Percentiles rank a stretch among this genome's conserved stretches.
Conservation (phyloP, 2,113 vertebrate genomes). For the Lanius collurio region DNA sequence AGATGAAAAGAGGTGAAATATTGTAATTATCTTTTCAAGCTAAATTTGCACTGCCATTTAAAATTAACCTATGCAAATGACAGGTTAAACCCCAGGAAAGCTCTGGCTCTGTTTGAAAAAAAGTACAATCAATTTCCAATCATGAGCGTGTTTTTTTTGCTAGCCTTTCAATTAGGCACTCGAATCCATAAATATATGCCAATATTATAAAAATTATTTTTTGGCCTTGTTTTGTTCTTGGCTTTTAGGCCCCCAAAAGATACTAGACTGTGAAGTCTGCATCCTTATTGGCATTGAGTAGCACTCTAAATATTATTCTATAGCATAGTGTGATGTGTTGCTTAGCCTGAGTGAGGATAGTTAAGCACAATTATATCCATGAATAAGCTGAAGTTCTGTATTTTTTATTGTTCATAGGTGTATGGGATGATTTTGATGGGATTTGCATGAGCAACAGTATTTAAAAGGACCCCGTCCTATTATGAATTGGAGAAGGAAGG, state of each 20-base stretch:
- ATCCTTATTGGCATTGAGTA: background rate
- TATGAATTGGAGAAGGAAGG: background rate
- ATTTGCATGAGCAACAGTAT: background rate
- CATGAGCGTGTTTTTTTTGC: constrained; percentile 53
- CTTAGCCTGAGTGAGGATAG: background rate
- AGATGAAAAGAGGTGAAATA: constrained; percentile 85
- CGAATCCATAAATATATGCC: constrained; percentile 17
- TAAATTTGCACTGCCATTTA: constrained; percentile 92
- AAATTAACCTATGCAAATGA: constrained; percentile 96
- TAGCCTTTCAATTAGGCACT: constrained; percentile 41
- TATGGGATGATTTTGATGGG: background rate
- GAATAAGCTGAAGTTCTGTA: background rate
- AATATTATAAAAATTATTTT: background rate
- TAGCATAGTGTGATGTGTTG: background rate
- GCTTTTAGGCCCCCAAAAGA: background rate
- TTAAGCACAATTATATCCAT: background rate
- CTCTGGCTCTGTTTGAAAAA: constrained; percentile 38
- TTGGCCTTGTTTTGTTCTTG: background rate
- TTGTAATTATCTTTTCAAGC: constrained; percentile 96
- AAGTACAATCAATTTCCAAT: constrained; percentile 65
- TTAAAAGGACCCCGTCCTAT: background rate
- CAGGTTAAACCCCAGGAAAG: constrained; percentile 77
- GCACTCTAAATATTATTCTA: background rate
- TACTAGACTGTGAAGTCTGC: background rate
- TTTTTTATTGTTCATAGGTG: background rate